These are phyloP conservation scores for Sphaerolaimus hirsutus DNA, from an alignment of 2,888 invertebrate species.

Conservation along the genomic window DNA sequence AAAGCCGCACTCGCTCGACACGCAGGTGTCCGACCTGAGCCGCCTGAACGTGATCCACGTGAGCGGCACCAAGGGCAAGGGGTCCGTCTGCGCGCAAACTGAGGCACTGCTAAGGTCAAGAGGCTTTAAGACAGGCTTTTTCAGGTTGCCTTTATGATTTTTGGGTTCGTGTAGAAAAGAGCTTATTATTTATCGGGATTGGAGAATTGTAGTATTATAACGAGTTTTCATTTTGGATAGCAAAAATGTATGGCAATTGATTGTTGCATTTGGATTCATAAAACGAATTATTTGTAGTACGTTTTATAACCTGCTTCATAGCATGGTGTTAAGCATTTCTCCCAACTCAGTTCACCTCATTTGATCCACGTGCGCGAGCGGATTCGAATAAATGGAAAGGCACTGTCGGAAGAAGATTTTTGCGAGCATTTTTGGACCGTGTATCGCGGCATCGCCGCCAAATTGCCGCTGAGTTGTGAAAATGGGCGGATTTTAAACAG, in stretches of 20 bases:
- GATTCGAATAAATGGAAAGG: conserved; percentile 57
- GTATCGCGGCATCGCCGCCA: conserved; percentile 25
- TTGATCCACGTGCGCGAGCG: conserved; percentile 69
- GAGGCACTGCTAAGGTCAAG: conserved; percentile 62
- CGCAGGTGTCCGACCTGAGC: conserved; percentile 13
- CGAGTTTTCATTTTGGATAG: background rate
- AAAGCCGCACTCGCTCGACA: too few species aligned
- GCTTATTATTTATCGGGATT: too few species aligned
- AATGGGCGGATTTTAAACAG: too few species aligned
- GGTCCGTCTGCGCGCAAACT: conserved; percentile 68
- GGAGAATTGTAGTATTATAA: too few species aligned
- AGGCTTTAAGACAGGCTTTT: conserved; percentile 71
- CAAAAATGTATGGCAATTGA: too few species aligned
- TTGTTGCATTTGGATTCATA: too few species aligned
- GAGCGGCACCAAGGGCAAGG: conserved; percentile 88
- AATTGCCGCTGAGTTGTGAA: background rate
- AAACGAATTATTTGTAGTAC: too few species aligned
- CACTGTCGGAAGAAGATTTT: conserved; percentile 49
- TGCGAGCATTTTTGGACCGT: conserved; percentile 55
- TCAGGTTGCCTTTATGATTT: conserved; percentile 27
- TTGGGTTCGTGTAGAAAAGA: background rate
- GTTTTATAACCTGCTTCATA: too few species aligned
- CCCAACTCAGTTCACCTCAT: conserved; percentile 63
- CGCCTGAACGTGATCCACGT: conserved; percentile 58
- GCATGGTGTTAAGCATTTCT: too few species aligned